Evolutionary conservation across 2,113 vertebrate genomes (phyloP).

Genomic region (Saguinus midas): DNA sequence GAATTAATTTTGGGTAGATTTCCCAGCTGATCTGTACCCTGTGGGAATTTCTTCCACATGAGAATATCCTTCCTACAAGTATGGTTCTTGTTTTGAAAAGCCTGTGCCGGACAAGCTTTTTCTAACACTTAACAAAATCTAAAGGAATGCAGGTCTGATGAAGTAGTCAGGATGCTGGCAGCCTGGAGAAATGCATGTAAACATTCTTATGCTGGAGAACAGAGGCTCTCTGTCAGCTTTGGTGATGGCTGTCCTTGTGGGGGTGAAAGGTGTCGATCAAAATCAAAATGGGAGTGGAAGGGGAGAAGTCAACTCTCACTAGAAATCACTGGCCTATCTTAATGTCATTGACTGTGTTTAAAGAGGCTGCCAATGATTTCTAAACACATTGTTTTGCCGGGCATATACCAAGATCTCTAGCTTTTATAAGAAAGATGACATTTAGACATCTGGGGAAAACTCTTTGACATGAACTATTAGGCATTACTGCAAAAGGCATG

Average conservation of each 20-base stretch:
- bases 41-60: not conserved
- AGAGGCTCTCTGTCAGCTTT: not conserved
- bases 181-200: not conserved
- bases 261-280: not conserved
- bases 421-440: not conserved
- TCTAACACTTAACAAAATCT: not conserved
- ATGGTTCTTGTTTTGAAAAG: not conserved
- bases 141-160: not conserved
- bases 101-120: not conserved
- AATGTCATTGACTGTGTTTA: not conserved
- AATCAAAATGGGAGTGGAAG: not conserved
- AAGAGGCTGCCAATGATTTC: not conserved
- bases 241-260: not conserved
- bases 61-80: not conserved
- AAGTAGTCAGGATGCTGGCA: not conserved
- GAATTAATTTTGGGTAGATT: not conserved
- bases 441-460: not conserved
- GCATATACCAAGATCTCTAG: not conserved
- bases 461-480: not conserved
- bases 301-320: not conserved
- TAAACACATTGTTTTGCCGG: not conserved
- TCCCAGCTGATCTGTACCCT: not conserved
- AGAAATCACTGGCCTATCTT: not conserved
- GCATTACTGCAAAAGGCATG: not conserved
- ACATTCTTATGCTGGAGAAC: not conserved